Percentiles rank a stretch among this genome's conserved stretches.
Evolutionary conservation across 2,113 vertebrate species (phyloP).

Genomic region (Casuarius casuarius): DNA sequence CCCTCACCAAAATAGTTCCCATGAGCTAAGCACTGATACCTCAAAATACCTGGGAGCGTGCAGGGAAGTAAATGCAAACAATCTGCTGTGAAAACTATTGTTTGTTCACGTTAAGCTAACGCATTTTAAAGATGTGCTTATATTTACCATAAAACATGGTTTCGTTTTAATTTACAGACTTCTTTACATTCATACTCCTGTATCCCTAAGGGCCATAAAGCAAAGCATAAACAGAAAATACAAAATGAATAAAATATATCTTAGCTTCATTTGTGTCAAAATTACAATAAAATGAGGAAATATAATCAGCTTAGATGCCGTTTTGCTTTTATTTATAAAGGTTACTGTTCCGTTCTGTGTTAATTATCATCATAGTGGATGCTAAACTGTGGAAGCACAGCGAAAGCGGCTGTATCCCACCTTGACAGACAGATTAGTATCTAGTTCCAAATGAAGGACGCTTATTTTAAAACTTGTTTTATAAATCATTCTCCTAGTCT

Average conservation of each 20-base stretch:
- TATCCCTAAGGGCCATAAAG: slow-evolving; percentile 59
- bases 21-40: not conserved
- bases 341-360: slow-evolving; percentile 46
- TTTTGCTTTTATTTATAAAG: slow-evolving; percentile 72
- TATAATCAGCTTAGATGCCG: slow-evolving; percentile 45
- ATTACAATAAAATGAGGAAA: slow-evolving; percentile 67
- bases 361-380: slow-evolving; percentile 64
- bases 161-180: slow-evolving; percentile 68
- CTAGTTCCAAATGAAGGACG: not conserved
- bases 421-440: not conserved
- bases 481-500: not conserved
- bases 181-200: slow-evolving; percentile 47
- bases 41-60: slow-evolving; percentile 2
- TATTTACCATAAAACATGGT: slow-evolving; percentile 47
- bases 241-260: slow-evolving; percentile 58
- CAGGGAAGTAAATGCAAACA: slow-evolving; percentile 20
- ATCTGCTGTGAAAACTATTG: slow-evolving; percentile 1
- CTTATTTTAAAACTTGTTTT: not conserved
- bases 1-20: not conserved
- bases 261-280: slow-evolving; percentile 73
- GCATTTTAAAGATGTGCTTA: slow-evolving; percentile 8
- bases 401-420: not conserved
- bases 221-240: slow-evolving; percentile 53
- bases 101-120: slow-evolving; percentile 52
- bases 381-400: not conserved